phyloP scores from a whole-genome alignment of 2,113 vertebrate species.

The Dipodomys spectabilis region DNA sequence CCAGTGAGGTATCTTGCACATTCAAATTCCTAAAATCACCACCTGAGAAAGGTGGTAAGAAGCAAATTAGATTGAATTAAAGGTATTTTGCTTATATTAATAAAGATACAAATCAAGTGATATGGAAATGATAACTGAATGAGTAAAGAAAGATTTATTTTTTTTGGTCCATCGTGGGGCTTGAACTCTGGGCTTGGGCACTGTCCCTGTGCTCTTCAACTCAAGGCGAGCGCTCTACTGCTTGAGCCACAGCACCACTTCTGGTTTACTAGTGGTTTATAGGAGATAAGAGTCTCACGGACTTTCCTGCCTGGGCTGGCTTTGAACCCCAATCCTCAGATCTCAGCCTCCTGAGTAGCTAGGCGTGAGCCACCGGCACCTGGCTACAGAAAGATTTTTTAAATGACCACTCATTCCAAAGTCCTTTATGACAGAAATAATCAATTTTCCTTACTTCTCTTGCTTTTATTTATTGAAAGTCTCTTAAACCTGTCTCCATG shows the following conservation, averaged over 20 bases:
- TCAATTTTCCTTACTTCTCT: conserved; percentile 14
- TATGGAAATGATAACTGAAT: not conserved
- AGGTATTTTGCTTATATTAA: not conserved
- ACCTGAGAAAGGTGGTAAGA: not conserved
- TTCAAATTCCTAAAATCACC: conserved; percentile 1
- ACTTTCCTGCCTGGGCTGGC: too few species aligned
- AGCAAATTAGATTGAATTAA: not conserved
- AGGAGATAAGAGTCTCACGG: too few species aligned
- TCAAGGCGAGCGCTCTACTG: too few species aligned
- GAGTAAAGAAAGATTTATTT: not conserved
- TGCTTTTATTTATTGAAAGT: conserved; percentile 17
- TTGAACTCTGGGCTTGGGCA: too few species aligned
- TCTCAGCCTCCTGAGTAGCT: too few species aligned
- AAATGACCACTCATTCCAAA: not conserved
- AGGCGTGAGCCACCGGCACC: too few species aligned
- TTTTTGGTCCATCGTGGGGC: too few species aligned
- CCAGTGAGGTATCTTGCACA: not conserved
- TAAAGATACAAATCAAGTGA: not conserved
- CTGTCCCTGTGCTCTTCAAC: too few species aligned
- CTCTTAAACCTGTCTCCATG: not conserved
- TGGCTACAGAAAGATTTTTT: not conserved
- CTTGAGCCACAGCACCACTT: too few species aligned
- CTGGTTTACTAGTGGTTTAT: too few species aligned
- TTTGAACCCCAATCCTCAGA: too few species aligned
- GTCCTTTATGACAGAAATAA: not conserved